phyloP scores from a whole-genome alignment of 2,888 invertebrate genomes.

The Lacanobia oleracea region DNA sequence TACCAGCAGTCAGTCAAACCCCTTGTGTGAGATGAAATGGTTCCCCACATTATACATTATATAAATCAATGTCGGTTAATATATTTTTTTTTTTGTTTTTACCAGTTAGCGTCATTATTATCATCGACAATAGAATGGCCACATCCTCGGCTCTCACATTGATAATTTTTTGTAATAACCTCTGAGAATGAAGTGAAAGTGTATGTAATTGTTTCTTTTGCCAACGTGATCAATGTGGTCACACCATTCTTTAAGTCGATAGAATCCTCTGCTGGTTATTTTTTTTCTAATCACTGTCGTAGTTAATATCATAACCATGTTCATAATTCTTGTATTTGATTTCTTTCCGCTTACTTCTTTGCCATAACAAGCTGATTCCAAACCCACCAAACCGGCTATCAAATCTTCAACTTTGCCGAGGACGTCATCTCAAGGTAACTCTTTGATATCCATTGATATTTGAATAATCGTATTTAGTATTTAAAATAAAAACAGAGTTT shows the following conservation, averaged over 20 bases:
- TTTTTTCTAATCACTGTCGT: constrained; percentile 76
- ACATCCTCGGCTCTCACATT: constrained; percentile 55
- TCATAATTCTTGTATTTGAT: constrained; percentile 88
- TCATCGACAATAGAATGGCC: constrained; percentile 63
- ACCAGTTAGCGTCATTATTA: constrained; percentile 68
- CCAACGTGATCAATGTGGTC: constrained; percentile 46
- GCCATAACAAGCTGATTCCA: constrained; percentile 95
- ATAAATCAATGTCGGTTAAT: constrained; percentile 43
- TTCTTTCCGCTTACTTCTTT: constrained; percentile 91
- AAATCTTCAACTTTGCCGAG: constrained; percentile 98
- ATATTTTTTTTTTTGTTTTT: constrained; percentile 62
- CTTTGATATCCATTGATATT: constrained; percentile 78
- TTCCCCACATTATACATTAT: constrained; percentile 54
- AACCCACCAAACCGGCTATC: constrained; percentile 98
- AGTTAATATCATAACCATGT: constrained; percentile 85
- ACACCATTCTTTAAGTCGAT: constrained; percentile 60
- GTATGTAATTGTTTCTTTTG: constrained; percentile 31
- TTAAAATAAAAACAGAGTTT: constrained; percentile 53
- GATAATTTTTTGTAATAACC: constrained; percentile 47
- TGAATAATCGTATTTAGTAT: constrained; percentile 56
- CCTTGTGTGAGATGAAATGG: constrained; percentile 46
- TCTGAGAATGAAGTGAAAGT: constrained; percentile 62
- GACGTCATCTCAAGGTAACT: constrained; percentile 98
- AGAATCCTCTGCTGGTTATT: constrained; percentile 54
- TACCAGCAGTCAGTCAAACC: constrained; percentile 44